A percentile compares a stretch with the other conserved stretches of the same genome.
These are phyloP conservation scores for Halichoeres trimaculatus DNA, from an alignment of 2,113 vertebrate species.

Conservation along the genomic window DNA sequence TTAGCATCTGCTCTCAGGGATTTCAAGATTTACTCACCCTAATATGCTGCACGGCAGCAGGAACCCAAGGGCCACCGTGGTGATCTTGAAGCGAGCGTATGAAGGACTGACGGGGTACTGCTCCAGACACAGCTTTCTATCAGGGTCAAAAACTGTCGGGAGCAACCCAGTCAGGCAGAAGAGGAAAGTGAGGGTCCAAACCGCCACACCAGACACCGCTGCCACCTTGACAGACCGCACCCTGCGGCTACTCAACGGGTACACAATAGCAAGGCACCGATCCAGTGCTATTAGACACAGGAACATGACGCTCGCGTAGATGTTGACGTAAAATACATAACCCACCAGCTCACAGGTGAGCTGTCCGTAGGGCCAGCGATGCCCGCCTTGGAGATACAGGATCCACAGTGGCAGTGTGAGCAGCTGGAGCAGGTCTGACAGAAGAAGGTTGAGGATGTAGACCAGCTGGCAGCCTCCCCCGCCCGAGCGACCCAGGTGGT, in stretches of 20 bases:
- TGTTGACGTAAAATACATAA: slow-evolving; percentile 82
- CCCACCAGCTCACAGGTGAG: slow-evolving; percentile 74
- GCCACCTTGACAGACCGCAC: slow-evolving; percentile 76
- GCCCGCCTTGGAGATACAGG: slow-evolving; percentile 70
- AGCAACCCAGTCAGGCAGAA: slow-evolving; percentile 83
- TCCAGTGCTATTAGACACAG: slow-evolving; percentile 84
- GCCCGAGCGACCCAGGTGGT: slow-evolving; percentile 77
- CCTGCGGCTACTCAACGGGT: slow-evolving; percentile 76
- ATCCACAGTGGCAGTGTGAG: slow-evolving; percentile 84
- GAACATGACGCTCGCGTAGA: slow-evolving; percentile 84
- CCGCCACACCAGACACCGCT: slow-evolving; percentile 51
- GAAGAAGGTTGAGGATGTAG: slow-evolving; percentile 84
- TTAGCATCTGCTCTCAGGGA: no score
- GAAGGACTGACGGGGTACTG: slow-evolving; percentile 65
- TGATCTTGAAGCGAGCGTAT: slow-evolving; percentile 80
- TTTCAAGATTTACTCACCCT: slow-evolving; percentile 71
- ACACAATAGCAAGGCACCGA: slow-evolving; percentile 81
- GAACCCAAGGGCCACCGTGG: slow-evolving; percentile 76
- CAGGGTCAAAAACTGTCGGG: slow-evolving; percentile 74
- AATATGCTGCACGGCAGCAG: slow-evolving; percentile 81
- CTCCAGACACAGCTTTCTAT: slow-evolving; percentile 76
- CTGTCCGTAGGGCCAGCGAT: slow-evolving; percentile 70
- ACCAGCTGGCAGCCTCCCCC: slow-evolving; percentile 78
- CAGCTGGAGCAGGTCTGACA: slow-evolving; percentile 84
- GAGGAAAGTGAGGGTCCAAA: slow-evolving; percentile 79